A percentile compares a stretch with the other conserved stretches of the same genome.
These are phyloP conservation scores for Pterocles gutturalis DNA, from an alignment of 2,113 vertebrate genomes.

Conservation along the genomic window DNA sequence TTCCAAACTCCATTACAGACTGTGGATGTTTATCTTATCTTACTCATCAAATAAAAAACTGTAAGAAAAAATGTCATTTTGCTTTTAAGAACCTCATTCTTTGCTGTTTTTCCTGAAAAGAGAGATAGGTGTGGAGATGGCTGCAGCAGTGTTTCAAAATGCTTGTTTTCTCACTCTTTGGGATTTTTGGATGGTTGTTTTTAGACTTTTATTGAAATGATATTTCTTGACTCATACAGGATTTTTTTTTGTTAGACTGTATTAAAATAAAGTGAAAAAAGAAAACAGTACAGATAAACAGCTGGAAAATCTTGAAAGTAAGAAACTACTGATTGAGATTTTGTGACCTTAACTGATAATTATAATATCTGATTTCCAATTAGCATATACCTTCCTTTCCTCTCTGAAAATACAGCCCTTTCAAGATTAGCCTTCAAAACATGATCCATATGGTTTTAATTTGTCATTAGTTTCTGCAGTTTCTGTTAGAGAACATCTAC, in stretches of 20 bases:
- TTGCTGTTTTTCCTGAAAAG: neutral
- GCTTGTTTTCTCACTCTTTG: neutral
- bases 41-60: neutral
- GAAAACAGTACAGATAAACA: neutral
- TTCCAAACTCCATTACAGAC: neutral
- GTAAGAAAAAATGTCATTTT: neutral
- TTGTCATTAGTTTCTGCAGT: neutral
- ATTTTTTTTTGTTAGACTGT: neutral
- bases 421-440: neutral
- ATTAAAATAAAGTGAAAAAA: neutral
- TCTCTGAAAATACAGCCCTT: neutral
- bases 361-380: neutral
- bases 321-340: neutral
- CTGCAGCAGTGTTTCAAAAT: neutral
- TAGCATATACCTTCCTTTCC: neutral
- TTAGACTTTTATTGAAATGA: neutral
- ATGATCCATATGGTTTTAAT: neutral
- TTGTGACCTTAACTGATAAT: neutral
- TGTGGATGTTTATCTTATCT: neutral
- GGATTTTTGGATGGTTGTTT: neutral
- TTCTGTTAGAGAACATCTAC: neutral
- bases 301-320: neutral
- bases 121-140: neutral
- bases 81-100: neutral
- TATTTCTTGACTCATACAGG: neutral